Percentiles rank a stretch among this genome's conserved stretches.
Conservation (phyloP, 1,140 invertebrate genomes). For the Drosophila lini region DNA sequence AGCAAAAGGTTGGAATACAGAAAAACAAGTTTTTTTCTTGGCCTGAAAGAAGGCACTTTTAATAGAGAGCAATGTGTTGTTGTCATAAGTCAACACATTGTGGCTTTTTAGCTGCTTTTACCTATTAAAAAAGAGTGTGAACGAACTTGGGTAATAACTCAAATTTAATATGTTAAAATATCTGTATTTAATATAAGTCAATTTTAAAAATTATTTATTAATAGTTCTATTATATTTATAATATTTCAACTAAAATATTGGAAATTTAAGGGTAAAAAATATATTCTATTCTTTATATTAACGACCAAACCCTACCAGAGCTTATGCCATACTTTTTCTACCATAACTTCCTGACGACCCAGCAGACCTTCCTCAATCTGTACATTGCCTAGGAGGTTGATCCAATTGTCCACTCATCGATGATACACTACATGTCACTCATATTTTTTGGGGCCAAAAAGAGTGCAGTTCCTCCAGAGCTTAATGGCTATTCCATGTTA, state of each 20-base stretch:
- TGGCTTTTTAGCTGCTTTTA: background rate
- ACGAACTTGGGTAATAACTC: background rate
- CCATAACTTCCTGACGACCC: background rate
- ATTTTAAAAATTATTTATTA: too few relatives aligned
- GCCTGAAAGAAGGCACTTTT: background rate
- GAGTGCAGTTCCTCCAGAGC: conserved; percentile 9
- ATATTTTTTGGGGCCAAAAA: conserved; percentile 2
- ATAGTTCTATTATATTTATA: too few relatives aligned
- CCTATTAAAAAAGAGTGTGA: background rate
- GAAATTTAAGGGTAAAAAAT: background rate
- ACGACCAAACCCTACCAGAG: background rate
- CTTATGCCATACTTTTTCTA: background rate
- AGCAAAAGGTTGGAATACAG: conserved; percentile 1
- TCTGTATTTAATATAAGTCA: too few relatives aligned
- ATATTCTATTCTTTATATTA: background rate
- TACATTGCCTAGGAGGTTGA: conserved; percentile 7
- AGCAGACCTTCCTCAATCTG: conserved; percentile 11
- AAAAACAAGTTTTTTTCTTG: conserved; percentile 1
- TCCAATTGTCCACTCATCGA: conserved; percentile 14
- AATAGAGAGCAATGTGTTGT: background rate
- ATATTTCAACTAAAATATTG: too few relatives aligned
- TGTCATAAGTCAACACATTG: background rate
- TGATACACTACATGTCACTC: conserved; percentile 16
- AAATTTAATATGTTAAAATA: too few relatives aligned
- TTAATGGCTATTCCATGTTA: conserved; percentile 41